These are phyloP conservation scores for Lanistes nyassanus DNA, from an alignment of 1,140 invertebrate species.

Conservation along the genomic window DNA sequence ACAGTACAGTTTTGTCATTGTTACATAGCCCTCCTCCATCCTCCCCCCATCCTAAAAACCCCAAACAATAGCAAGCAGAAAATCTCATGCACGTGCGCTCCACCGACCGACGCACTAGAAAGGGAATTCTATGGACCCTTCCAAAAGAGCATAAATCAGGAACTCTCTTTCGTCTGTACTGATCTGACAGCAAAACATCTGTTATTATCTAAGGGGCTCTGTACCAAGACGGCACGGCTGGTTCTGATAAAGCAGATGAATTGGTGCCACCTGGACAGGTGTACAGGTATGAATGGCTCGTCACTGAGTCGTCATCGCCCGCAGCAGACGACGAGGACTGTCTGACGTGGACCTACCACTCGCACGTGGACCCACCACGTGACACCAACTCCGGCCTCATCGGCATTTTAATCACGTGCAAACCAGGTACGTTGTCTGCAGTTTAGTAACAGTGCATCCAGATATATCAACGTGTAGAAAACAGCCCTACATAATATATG, in stretches of 20 bases:
- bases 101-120: no score
- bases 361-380: conserved; percentile 44
- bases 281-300: conserved; percentile 43
- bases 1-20: not conserved
- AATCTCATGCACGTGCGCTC: no score
- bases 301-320: conserved; percentile 39
- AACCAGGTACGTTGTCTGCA: conserved; percentile 37
- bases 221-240: conserved; percentile 22
- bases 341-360: conserved; percentile 56
- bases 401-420: conserved; percentile 49
- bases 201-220: conserved; percentile 23
- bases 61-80: no score
- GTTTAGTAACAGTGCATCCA: not conserved
- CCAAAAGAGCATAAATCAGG: no score
- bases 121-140: no score
- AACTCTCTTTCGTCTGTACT: no score
- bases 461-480: no score
- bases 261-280: conserved; percentile 39
- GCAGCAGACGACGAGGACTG: conserved; percentile 46
- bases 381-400: conserved; percentile 48
- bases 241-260: conserved; percentile 31
- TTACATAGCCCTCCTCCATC: not conserved
- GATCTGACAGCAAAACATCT: not conserved
- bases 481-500: no score
- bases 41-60: not conserved